These are phyloP conservation scores for Falco berigora DNA, from an alignment of 2,797 vertebrate genomes.

Conservation along the genomic window DNA sequence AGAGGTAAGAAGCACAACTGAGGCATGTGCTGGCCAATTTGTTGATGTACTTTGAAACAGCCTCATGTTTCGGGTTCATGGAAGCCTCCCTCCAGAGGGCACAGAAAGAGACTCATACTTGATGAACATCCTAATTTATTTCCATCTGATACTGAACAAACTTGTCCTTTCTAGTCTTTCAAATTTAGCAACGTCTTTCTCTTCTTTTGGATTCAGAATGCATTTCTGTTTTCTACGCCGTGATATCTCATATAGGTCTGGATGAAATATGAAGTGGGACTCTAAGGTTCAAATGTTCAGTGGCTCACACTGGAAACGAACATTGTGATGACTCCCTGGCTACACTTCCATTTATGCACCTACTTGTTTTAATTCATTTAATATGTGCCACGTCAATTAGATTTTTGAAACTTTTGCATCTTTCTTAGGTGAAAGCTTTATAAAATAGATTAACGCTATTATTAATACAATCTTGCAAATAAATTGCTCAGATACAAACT, in stretches of 20 bases:
- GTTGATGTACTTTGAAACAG: neutral
- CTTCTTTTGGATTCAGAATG: neutral
- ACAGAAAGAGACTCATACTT: fast-evolving
- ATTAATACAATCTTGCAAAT: neutral
- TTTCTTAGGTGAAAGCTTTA: neutral
- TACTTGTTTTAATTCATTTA: neutral
- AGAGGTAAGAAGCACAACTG: neutral
- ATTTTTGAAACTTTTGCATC: neutral
- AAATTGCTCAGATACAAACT: neutral
- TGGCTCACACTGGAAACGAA: neutral
- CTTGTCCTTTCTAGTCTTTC: neutral
- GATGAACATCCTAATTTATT: neutral
- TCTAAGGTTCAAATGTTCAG: neutral
- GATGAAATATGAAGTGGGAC: neutral
- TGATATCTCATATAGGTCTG: neutral
- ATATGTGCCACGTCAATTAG: fast-evolving
- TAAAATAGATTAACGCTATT: neutral
- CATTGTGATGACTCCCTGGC: neutral
- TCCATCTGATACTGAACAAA: neutral
- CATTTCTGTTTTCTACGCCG: neutral
- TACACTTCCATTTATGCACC: neutral
- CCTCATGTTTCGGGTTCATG: neutral
- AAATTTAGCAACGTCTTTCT: neutral
- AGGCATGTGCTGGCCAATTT: neutral
- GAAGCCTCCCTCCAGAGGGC: neutral